These are phyloP conservation scores for Chrysolina oricalcia DNA, from an alignment of 2,888 invertebrate genomes.

Conservation along the genomic window DNA sequence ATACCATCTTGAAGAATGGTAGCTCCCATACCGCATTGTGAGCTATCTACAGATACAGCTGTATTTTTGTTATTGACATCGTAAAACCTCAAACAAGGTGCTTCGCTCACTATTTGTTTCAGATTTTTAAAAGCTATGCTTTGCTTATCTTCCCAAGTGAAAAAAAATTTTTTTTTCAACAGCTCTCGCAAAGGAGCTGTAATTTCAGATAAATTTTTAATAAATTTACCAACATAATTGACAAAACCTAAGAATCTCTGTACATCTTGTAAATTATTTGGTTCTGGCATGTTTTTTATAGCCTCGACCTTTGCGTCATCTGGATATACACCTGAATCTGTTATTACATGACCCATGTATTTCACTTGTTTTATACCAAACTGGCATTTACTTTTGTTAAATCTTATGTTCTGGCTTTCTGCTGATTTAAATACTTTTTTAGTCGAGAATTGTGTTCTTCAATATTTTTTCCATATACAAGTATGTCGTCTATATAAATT, in stretches of 20 bases:
- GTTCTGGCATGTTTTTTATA: constrained; percentile 10
- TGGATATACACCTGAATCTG: not conserved
- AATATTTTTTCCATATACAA: constrained; percentile 37
- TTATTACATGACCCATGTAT: constrained; percentile 57
- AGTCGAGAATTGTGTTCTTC: constrained; percentile 40
- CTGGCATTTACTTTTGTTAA: constrained; percentile 57
- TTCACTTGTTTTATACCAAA: constrained; percentile 54
- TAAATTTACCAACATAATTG: constrained; percentile 52
- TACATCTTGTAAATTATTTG: not conserved
- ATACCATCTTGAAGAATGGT: constrained; percentile 55
- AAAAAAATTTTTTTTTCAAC: not conserved
- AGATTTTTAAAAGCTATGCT: not conserved
- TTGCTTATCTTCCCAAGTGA: not conserved
- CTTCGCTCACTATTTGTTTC: not conserved
- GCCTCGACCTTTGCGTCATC: not conserved
- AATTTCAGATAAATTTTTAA: constrained; percentile 46
- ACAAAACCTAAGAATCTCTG: constrained; percentile 1
- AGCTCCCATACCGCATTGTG: constrained; percentile 49
- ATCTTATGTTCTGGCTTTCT: constrained; percentile 49
- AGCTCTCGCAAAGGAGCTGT: not conserved
- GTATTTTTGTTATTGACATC: constrained; percentile 9
- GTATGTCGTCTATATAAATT: constrained; percentile 46
- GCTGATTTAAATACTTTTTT: constrained; percentile 36
- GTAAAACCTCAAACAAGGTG: constrained; percentile 26
- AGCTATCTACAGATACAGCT: constrained; percentile 55